phyloP scores from a whole-genome alignment of 2,113 vertebrate species.

The Halcyon malimbica region DNA sequence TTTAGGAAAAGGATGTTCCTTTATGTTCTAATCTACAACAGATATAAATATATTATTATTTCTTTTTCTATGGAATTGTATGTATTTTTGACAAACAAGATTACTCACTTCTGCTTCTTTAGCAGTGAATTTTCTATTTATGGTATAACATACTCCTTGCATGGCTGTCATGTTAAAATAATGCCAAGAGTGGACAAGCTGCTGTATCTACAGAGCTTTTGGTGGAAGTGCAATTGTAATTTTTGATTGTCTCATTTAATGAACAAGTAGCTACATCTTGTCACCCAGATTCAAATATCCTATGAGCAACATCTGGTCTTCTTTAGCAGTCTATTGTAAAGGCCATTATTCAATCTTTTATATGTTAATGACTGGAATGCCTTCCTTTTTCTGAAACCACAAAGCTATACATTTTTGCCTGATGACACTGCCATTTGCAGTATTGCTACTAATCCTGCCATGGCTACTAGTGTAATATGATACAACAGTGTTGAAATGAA shows the following conservation, averaged over 20 bases:
- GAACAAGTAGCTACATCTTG: constrained; percentile 20
- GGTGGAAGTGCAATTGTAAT: not conserved
- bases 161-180: not conserved
- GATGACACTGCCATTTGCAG: constrained; percentile 15
- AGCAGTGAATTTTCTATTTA: not conserved
- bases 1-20: not conserved
- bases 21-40: not conserved
- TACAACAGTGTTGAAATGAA: constrained; percentile 8
- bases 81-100: not conserved
- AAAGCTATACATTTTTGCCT: constrained; percentile 34
- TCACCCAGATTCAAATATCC: not conserved
- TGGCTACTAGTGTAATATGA: not conserved
- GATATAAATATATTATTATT: not conserved
- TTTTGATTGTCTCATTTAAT: constrained; percentile 1
- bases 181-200: not conserved
- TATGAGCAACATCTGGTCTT: constrained; percentile 34
- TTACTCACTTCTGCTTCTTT: not conserved
- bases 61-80: not conserved
- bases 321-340: constrained; percentile 19
- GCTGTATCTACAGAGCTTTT: not conserved
- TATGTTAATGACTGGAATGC: constrained; percentile 27
- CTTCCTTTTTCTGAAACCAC: constrained; percentile 22
- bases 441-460: not conserved
- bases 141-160: not conserved
- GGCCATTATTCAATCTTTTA: constrained; percentile 16